phyloP scores from a whole-genome alignment of 2,113 vertebrate genomes.

The Strix uralensis region DNA sequence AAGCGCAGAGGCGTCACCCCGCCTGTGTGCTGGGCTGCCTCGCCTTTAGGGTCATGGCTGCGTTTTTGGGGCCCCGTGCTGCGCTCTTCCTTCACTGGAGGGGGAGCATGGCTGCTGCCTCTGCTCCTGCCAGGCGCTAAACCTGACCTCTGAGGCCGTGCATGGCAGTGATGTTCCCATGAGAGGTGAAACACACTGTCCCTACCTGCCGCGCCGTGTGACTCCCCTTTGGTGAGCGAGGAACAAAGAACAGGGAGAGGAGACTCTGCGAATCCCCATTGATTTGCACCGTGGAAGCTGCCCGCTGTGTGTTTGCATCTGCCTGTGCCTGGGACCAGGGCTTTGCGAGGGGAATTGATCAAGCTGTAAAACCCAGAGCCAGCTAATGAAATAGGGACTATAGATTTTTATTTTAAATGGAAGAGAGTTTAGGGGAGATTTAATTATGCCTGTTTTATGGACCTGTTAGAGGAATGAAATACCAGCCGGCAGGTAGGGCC shows the following conservation, averaged over 20 bases:
- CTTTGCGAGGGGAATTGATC: constrained; percentile 53
- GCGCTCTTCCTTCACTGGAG: neutral
- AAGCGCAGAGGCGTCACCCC: neutral
- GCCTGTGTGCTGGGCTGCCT: neutral
- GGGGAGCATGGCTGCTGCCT: neutral
- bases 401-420: constrained; percentile 65
- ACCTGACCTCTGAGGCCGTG: neutral
- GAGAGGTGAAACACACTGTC: neutral
- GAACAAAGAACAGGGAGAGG: neutral
- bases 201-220: fast-evolving
- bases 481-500: constrained; percentile 34
- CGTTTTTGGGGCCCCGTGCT: fast-evolving
- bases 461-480: constrained; percentile 41
- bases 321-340: constrained; percentile 21
- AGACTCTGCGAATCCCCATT: neutral
- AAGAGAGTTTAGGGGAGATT: constrained; percentile 58
- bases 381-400: constrained; percentile 60
- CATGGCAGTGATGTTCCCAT: neutral
- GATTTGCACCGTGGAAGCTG: neutral
- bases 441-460: constrained; percentile 61
- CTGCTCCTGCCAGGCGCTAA: neutral
- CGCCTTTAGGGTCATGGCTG: neutral
- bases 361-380: constrained; percentile 58
- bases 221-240: neutral
- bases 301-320: neutral